Percentiles rank a stretch among this genome's conserved stretches.
Conservation (phyloP, 2,113 vertebrate species). For the Poecilia latipinna region DNA sequence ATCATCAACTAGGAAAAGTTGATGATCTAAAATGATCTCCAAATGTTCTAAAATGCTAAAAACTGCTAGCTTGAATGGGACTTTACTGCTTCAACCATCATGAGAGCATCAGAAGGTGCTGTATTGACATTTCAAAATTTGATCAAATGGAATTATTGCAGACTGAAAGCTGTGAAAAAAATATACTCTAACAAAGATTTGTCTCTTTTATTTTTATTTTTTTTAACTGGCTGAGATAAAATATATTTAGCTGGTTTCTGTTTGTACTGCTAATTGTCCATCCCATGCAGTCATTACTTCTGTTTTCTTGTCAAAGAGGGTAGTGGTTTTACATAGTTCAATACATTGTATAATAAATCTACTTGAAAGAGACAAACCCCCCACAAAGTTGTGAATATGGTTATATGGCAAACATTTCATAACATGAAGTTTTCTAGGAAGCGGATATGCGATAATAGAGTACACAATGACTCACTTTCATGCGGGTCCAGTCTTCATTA, state of each 20-base stretch:
- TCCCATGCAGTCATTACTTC: not conserved
- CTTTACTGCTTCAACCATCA: not conserved
- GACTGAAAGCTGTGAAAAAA: not conserved
- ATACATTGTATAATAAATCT: not conserved
- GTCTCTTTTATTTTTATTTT: not conserved
- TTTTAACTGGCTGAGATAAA: not conserved
- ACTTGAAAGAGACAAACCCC: not conserved
- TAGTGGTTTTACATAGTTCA: not conserved
- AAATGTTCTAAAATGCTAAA: not conserved
- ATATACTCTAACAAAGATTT: not conserved
- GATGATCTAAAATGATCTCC: not conserved
- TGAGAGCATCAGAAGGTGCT: too few species aligned
- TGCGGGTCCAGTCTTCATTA: slow-evolving; percentile 92
- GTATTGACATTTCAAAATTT: not conserved
- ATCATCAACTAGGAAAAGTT: not conserved
- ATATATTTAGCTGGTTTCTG: not conserved
- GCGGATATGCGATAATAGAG: not conserved
- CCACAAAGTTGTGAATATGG: not conserved
- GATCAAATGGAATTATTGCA: not conserved
- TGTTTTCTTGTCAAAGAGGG: not conserved
- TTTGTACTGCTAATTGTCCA: not conserved
- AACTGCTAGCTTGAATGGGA: too few species aligned
- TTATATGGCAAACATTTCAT: not conserved
- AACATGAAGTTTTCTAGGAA: not conserved
- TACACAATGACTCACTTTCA: slow-evolving; percentile 82